Evolutionary conservation across 2,113 vertebrate species (phyloP), one percentile per base, ranked within the genome.

Genomic region (Pterocles orientalis): DNA sequence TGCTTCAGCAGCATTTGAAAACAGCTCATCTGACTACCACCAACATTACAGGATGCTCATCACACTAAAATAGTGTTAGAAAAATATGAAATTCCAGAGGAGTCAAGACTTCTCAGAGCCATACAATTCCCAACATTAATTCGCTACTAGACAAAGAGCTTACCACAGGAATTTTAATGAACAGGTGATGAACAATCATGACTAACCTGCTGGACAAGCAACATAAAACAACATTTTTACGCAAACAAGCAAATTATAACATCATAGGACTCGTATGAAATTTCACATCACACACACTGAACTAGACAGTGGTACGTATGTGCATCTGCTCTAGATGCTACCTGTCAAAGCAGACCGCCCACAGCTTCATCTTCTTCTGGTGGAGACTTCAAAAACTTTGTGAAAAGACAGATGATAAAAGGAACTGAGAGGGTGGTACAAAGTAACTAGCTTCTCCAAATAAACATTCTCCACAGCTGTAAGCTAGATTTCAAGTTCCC

Each of bases 361-460:
- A 26, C 68, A 60, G 88, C 57, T 68, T 36, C 26, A 14, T 33
- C 94, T 68, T 36, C 26, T 12, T 33, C 94, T 86, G 91, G 77
- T 92, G 68, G 75, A 88, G 77, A 53, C 73, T 82, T 94, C 36
- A 76, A 93, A 92, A 79, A 50, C 65, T 82, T 71, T 45, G 57
- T 65, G 82, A 73, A 86, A 91, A 91, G 4, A 61, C 14, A 51
- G 50, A 86, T 25, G 53, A 88, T 89, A 94, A 96, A 94, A 94
- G 73, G 81, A 84, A 79, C 73, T 33, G 53, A 84, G 64, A 86
- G 81, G 69, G 66, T 84, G 94, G 86, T 89, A 93, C 81, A 92
- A 79, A 94, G 77, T 53, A 81, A 94, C 80, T 28, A n/a, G 36
- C 77, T 92, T 92, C 62, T 95, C 81, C 88, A 95, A 95, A 94